Conservation (phyloP, 2,888 invertebrate species). For the Noctua janthe region DNA sequence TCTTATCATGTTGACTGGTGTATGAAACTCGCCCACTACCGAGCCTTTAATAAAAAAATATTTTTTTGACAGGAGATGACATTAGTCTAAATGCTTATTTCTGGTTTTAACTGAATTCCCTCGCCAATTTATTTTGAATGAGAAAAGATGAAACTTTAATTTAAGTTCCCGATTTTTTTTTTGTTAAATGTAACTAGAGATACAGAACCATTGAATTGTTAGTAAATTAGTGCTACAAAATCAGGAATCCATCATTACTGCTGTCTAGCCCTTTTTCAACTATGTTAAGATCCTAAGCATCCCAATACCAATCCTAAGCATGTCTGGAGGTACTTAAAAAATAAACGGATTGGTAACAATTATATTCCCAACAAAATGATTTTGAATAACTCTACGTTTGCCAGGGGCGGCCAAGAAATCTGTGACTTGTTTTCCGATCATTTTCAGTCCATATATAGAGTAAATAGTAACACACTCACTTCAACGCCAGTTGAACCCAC, state of each 20-base stretch:
- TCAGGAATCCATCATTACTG: background rate
- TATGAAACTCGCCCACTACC: background rate
- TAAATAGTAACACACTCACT: too few relatives aligned
- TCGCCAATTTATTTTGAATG: background rate
- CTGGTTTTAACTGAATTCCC: background rate
- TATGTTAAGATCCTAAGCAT: too few relatives aligned
- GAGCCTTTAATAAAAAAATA: background rate
- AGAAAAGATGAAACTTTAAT: background rate
- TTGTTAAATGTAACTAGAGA: background rate
- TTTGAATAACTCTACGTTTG: too few relatives aligned
- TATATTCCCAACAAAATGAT: too few relatives aligned
- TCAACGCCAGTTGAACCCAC: too few relatives aligned
- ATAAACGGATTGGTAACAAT: too few relatives aligned
- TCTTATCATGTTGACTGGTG: constrained; percentile 19
- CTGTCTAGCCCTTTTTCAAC: background rate
- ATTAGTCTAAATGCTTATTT: background rate
- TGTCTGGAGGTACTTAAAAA: too few relatives aligned
- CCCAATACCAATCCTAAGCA: too few relatives aligned
- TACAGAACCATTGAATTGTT: background rate
- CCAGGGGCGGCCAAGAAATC: too few relatives aligned
- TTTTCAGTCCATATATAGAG: too few relatives aligned
- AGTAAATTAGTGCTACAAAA: background rate
- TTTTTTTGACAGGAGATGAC: background rate
- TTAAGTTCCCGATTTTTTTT: background rate
- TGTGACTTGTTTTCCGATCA: too few relatives aligned